Conservation (phyloP, 1,140 invertebrate genomes). For the Lordiphosa collinella region DNA sequence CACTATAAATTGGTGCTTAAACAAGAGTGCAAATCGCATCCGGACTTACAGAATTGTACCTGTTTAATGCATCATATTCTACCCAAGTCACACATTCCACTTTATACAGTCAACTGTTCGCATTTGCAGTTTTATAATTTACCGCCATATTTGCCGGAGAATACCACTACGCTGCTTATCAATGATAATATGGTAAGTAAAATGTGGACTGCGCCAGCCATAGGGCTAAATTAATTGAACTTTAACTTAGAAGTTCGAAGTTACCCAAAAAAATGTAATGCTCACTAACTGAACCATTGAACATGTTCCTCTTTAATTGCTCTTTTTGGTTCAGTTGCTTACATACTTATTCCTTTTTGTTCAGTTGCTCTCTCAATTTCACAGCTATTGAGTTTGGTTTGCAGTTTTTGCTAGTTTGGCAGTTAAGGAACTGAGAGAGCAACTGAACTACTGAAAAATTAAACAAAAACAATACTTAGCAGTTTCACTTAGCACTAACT, state of each 20-base stretch:
- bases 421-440: too few relatives aligned
- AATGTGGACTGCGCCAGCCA: not conserved
- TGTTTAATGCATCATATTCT: slow-evolving; percentile 64
- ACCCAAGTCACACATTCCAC: slow-evolving; percentile 80
- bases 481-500: too few relatives aligned
- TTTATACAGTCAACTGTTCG: slow-evolving; percentile 79
- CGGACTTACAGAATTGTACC: slow-evolving; percentile 63
- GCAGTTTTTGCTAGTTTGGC: too few relatives aligned
- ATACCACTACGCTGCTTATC: slow-evolving; percentile 63
- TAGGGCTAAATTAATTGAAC: too few relatives aligned
- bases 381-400: too few relatives aligned
- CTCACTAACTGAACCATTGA: not conserved
- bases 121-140: slow-evolving; percentile 49
- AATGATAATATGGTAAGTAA: slow-evolving; percentile 64
- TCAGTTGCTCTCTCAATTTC: too few relatives aligned
- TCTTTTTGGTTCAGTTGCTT: too few relatives aligned
- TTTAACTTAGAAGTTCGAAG: too few relatives aligned
- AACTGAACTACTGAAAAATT: too few relatives aligned
- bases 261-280: not conserved
- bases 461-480: too few relatives aligned
- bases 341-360: too few relatives aligned
- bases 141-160: slow-evolving; percentile 64
- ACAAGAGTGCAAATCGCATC: slow-evolving; percentile 51
- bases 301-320: too few relatives aligned
- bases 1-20: slow-evolving; percentile 81